Percentiles rank a stretch among this genome's conserved stretches.
These are phyloP conservation scores for Panagrolaimus sp. DNA, from an alignment of 1,140 invertebrate genomes.

Conservation along the genomic window DNA sequence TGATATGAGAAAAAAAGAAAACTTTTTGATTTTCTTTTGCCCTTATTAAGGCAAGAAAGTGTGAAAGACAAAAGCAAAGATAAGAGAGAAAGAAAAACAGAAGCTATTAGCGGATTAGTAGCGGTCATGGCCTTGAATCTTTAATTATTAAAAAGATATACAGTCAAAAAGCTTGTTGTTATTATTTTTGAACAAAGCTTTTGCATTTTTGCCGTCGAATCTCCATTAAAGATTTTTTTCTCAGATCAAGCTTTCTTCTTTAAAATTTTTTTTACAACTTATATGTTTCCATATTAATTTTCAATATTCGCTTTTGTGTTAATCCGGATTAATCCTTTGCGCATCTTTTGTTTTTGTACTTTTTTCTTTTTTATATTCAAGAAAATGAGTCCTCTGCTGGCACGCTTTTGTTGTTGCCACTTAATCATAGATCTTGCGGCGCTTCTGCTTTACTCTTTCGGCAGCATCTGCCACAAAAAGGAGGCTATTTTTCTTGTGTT, in stretches of 20 bases:
- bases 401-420: neutral
- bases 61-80: neutral
- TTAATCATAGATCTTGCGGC: slow-evolving; percentile 7
- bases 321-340: slow-evolving; percentile 3
- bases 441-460: neutral
- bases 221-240: neutral
- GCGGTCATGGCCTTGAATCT: slow-evolving; percentile 12
- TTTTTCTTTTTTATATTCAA: neutral
- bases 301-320: neutral
- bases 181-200: too few species aligned
- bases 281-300: neutral
- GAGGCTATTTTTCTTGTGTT: too few species aligned
- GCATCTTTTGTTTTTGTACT: neutral
- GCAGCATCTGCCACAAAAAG: too few species aligned
- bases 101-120: slow-evolving; percentile 10
- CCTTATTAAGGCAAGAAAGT: neutral
- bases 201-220: too few species aligned
- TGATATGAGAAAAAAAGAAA: neutral
- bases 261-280: neutral
- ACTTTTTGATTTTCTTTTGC: too few species aligned
- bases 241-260: neutral
- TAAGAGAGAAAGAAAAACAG: neutral
- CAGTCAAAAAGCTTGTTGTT: neutral
- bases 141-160: neutral
- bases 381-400: neutral